These are phyloP conservation scores for Spodoptera exigua DNA, from an alignment of 2,888 invertebrate genomes.

Conservation along the genomic window DNA sequence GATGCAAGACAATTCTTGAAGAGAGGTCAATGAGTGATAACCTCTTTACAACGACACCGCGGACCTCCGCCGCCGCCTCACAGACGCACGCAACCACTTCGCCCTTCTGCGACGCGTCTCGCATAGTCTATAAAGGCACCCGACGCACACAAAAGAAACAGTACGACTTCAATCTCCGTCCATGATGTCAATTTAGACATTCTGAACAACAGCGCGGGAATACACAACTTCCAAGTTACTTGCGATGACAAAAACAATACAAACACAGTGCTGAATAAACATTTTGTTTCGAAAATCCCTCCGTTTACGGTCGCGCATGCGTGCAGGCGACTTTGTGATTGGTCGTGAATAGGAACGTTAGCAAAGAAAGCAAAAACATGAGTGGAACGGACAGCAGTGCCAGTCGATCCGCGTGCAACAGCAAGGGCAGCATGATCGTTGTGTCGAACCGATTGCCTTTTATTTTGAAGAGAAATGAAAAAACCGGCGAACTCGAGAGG, in stretches of 20 bases:
- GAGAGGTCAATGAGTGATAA: conserved; percentile 79
- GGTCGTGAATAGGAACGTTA: conserved; percentile 75
- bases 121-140: conserved; percentile 85
- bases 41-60: conserved; percentile 68
- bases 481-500: conserved; percentile 92
- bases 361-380: conserved; percentile 75
- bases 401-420: conserved; percentile 84
- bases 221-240: conserved; percentile 51
- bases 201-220: conserved; percentile 65
- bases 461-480: conserved; percentile 93
- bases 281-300: conserved; percentile 75
- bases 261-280: conserved; percentile 66
- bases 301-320: conserved; percentile 79
- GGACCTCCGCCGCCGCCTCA: conserved; percentile 77
- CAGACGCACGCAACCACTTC: conserved; percentile 76
- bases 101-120: conserved; percentile 79
- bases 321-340: conserved; percentile 79
- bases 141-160: conserved; percentile 80
- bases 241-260: conserved; percentile 73
- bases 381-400: conserved; percentile 71
- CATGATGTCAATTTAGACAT: conserved; percentile 79
- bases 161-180: conserved; percentile 82
- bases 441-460: conserved; percentile 97
- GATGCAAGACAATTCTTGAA: conserved; percentile 67
- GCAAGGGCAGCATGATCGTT: conserved; percentile 95